Base-by-base conservation (phyloP, 35 echinoderm and acorn worm genomes). In the Apostichopus californicus region DNA sequence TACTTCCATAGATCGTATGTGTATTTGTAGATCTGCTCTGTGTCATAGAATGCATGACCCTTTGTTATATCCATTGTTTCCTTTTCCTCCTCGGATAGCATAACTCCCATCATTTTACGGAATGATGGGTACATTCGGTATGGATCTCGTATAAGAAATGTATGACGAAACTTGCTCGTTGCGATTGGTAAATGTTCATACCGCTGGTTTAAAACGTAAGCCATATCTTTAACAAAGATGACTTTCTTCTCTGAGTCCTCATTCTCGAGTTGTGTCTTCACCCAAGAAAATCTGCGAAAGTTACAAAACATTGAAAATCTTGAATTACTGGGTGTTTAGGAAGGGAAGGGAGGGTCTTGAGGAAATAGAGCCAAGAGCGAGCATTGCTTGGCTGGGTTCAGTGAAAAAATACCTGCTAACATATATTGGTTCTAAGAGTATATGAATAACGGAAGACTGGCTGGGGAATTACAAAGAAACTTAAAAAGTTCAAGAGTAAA, bases 141-240 rank as follows among this genome's bases (percentile, higher is more conserved):
- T 1, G 93, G 93, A 52, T 94, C 34, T 24, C 93, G 58, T 9
- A 94, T 94, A 4, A 94, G 56, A 73, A 94, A 94, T 13, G 93
- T 94, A 80, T 94, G 93, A 56, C 61, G 77, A 70, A 57, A 94
- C 46, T 81, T 87, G 11, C 54, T 22, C 4, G 83, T 73, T 26
- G 57, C 34, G 56, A 55, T 75, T 11, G 20, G 89, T 53, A 72
- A 57, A 78, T 13, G 91, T 17, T 94, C 64, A 2, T 71, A 66
- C 68, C 71, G 24, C 14, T 78, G 54, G 53, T 88, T 73, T n/a
- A 94, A 63, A 1, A 63, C 89, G 61, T 94, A 72, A 8, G 93
- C 93, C 89, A 94, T 94, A 89, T 94, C 93, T 57, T 94, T 94
- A 28, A 94, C 55, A 70, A 94, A 94, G 8, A 77, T 81, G 1